Percentiles rank a stretch among this genome's conserved stretches.
Evolutionary conservation across 2,797 vertebrate genomes (phyloP).

Genomic region (Neosilurus hyrtlii): DNA sequence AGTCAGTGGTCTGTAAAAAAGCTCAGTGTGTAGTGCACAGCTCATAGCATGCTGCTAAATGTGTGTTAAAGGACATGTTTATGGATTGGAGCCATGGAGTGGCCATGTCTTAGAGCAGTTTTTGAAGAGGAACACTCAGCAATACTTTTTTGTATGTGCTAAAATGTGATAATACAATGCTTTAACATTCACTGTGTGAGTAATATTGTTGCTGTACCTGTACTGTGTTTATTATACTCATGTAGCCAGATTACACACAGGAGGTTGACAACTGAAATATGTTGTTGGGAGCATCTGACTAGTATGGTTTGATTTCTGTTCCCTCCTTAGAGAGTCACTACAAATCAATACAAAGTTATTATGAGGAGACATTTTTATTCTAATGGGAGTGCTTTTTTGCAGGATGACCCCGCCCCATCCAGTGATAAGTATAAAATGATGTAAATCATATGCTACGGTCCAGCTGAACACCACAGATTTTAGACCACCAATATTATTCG

Average conservation of each 20-base stretch:
- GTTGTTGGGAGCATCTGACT: background rate
- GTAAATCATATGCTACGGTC: background rate
- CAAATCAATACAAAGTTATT: background rate
- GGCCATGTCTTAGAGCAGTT: background rate
- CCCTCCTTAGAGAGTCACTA: background rate
- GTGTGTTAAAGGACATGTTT: constrained; percentile 57
- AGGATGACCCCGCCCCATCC: background rate
- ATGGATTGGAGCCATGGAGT: background rate
- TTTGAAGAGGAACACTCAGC: background rate
- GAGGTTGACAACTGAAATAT: background rate
- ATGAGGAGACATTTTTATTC: background rate
- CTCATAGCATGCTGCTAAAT: constrained; percentile 61
- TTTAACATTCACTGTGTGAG: too few species aligned
- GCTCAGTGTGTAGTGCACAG: constrained; percentile 60
- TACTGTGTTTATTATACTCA: background rate
- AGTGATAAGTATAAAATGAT: background rate
- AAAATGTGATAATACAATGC: background rate
- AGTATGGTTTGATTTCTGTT: background rate
- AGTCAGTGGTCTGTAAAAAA: constrained; percentile 66
- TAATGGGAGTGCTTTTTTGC: background rate
- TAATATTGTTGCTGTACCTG: background rate
- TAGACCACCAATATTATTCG: background rate
- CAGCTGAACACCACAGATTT: background rate
- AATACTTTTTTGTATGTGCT: background rate
- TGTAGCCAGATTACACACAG: background rate